Evolutionary conservation across 2,888 invertebrate species (phyloP), one percentile per base, ranked within the genome.

Genomic region (Acheta domesticus): DNA sequence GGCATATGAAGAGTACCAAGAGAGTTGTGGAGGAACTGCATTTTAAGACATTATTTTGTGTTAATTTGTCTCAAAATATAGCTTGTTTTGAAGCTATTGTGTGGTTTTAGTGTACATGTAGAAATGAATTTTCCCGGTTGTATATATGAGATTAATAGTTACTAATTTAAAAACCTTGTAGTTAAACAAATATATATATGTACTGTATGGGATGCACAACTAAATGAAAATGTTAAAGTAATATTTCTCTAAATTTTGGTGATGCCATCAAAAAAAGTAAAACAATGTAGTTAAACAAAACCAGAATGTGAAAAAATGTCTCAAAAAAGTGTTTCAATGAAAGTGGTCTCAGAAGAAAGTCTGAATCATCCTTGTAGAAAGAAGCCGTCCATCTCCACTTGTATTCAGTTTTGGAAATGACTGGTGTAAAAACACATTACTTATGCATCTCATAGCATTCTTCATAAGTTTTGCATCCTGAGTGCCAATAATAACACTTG

Each of bases 81-180:
- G 78, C 78, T 79, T 79, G 75, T 75, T 79, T 79, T 79, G 75
- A 79, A 79, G 75, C 62, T 62, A 75, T 75, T 79, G 75, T 75
- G 78, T 79, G 78, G 75, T 75, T 79, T 75, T 79, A 76, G 75
- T 79, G 75, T 74, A 75, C 50, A 48, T 75, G 49, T 79, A 76
- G 78, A 12, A 79, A 23, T 75, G 49, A 75, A 20, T 78, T 21
- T 48, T 48, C 76, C 75, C 49, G 50, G 50, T 75, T 79, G 75
- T 79, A 79, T 75, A 79, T 49, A 79, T 74, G 75, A 79, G 62
- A 62, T 62, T 62, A 62, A 62, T 62, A 62, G n/a, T 62, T 79
- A 76, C 75, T 79, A 79, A 79, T 79, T 79, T 79, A 79, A 79
- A 49, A 75, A 76, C 75, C 78, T 50, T 79, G 76, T 76, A 79